Evolutionary conservation across 1,140 invertebrate genomes (phyloP), one percentile per base, ranked within the genome.

Genomic region (Reticulitermes speratus): DNA sequence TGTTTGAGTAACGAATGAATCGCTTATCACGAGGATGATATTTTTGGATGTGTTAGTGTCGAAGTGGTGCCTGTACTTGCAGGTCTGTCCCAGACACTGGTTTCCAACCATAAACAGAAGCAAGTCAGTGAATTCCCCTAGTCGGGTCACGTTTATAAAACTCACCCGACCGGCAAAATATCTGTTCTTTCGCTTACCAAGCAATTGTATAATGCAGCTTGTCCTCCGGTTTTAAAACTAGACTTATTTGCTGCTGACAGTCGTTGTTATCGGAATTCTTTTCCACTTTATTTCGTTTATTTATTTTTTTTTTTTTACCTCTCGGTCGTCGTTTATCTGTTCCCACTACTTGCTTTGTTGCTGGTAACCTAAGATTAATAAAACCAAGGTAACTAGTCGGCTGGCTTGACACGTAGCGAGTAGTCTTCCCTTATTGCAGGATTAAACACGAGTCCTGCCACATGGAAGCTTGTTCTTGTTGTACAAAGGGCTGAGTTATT

Each of bases 221-320:
- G 65, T 75, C 65, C n/a, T 75, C 65, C n/a, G 65, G 65, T 75
- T 75, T 75, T 30, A 75, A 75, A 75, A 75, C n/a, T 30, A 75
- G 65, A 25, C 65, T 75, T 23, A 75, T 19, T 30, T 75, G 65
- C 65, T 75, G 14, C 65, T 75, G n/a, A 30, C 25, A 19, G n/a
- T 8, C 30, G 65, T 7, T 75, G 25, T 30, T 75, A 75, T 75
- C 3, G n/a, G n/a, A 25, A 75, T 75, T 75, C 7, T 8, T 75
- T 75, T 30, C 6, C n/a, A 75, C 65, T 75, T 30, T 65, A 12
- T 65, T n/a, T 30, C 1, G 65, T 30, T 75, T 75, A 8, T 19
- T 38, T 38, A 38, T 38, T 38, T 30, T 75, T 30, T 6, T 19
- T 65, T 75, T 75, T 75, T 75, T 75, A 55, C 19, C 3, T 55